phyloP scores from a whole-genome alignment of 1,140 invertebrate genomes.

The Alviniconcha marisindica region DNA sequence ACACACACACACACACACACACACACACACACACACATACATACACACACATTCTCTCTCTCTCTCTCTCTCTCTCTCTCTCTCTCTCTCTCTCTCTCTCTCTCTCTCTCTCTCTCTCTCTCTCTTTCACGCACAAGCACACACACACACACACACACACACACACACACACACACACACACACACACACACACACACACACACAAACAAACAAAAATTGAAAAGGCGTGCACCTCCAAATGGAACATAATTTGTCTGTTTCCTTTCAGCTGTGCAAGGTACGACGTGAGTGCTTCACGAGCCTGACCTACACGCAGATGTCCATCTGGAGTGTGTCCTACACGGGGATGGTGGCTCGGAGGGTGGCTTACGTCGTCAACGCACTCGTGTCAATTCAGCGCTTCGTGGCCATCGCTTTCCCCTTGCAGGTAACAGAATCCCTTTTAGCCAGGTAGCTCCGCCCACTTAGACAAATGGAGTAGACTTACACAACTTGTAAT shows the following conservation, averaged over 20 bases:
- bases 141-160: no score
- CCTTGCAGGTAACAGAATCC: background rate
- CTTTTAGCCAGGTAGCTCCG: no score
- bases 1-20: no score
- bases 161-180: no score
- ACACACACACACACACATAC: no score
- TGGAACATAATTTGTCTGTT: background rate
- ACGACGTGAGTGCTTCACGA: background rate
- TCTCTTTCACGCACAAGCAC: no score
- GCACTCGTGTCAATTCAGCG: slow-evolving; percentile 9
- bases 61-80: no score
- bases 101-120: no score
- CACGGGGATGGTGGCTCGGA: slow-evolving; percentile 8
- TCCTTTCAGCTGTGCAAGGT: background rate
- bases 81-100: no score
- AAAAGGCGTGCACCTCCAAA: background rate
- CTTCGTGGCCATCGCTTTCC: slow-evolving; percentile 10
- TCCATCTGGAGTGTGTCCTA: slow-evolving; percentile 24
- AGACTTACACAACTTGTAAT: background rate
- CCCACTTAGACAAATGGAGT: background rate
- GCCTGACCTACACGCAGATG: background rate
- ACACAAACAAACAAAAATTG: no score
- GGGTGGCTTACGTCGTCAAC: slow-evolving; percentile 8
- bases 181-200: no score
- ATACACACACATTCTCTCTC: no score